Conservation (phyloP, 2,888 invertebrate genomes). For the Himalopsyche tibetana region DNA sequence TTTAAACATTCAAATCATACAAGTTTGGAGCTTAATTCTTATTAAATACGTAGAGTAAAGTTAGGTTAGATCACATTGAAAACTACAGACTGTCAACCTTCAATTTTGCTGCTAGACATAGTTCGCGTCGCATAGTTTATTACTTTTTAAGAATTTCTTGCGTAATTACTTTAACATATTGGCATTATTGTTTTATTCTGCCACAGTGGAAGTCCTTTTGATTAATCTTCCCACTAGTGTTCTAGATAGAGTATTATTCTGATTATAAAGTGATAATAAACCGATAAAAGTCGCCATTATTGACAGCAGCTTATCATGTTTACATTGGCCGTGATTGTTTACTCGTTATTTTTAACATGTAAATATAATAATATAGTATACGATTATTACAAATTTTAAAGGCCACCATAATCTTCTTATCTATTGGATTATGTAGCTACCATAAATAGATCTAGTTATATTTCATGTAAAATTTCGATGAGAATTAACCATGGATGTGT, state of each 20-base stretch:
- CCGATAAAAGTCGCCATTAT: constrained; percentile 32
- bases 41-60: constrained; percentile 44
- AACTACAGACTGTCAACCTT: constrained; percentile 57
- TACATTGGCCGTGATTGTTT: constrained; percentile 43
- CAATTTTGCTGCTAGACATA: constrained; percentile 53
- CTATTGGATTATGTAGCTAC: too few relatives aligned
- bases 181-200: constrained; percentile 2
- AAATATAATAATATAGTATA: neutral
- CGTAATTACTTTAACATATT: constrained; percentile 48
- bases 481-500: too few relatives aligned
- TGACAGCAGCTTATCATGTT: constrained; percentile 38
- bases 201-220: neutral
- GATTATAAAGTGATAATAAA: neutral
- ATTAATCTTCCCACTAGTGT: neutral
- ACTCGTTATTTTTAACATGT: constrained; percentile 14
- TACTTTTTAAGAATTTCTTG: constrained; percentile 46
- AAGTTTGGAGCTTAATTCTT: neutral
- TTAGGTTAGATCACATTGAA: constrained; percentile 57
- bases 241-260: neutral
- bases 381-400: too few relatives aligned
- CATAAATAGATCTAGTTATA: too few relatives aligned
- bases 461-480: too few relatives aligned
- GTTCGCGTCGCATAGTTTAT: constrained; percentile 32
- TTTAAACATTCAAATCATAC: neutral
- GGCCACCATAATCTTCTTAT: too few relatives aligned